phyloP scores from a whole-genome alignment of 2,113 vertebrate genomes.

The Sclerurus mexicanus region DNA sequence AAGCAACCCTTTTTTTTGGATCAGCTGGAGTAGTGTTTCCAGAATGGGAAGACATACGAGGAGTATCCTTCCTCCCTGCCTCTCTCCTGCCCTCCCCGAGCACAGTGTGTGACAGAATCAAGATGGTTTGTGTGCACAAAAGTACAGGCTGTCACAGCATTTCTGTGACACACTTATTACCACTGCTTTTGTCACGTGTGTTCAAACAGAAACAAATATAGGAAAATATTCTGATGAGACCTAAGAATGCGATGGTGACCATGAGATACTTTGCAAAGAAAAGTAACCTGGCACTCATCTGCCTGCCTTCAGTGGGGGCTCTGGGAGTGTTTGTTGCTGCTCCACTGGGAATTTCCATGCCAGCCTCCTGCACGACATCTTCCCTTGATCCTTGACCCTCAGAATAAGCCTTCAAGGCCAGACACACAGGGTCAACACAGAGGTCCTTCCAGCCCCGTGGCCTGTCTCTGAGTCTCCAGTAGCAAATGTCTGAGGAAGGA shows the following conservation, averaged over 20 bases:
- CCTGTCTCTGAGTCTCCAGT: background rate
- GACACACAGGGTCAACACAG: accelerated
- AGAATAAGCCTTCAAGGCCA: background rate
- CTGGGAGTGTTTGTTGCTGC: accelerated
- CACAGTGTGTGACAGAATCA: background rate
- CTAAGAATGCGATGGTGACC: background rate
- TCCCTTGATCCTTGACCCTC: background rate
- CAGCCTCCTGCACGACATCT: background rate
- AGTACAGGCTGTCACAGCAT: accelerated
- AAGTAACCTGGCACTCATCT: background rate
- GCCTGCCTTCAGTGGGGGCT: accelerated
- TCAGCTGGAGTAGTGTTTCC: background rate
- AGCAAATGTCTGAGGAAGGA: background rate
- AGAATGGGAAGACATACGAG: accelerated
- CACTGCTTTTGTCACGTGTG: accelerated
- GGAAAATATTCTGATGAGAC: background rate
- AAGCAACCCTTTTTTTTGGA: background rate
- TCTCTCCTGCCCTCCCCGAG: accelerated
- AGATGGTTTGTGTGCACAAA: accelerated
- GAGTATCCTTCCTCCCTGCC: background rate
- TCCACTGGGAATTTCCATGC: background rate
- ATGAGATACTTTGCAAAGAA: background rate
- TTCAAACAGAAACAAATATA: background rate
- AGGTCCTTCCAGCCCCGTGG: background rate
- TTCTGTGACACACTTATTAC: background rate